phyloP scores from a whole-genome alignment of 2,113 vertebrate species.

The Falcunculus frontatus region DNA sequence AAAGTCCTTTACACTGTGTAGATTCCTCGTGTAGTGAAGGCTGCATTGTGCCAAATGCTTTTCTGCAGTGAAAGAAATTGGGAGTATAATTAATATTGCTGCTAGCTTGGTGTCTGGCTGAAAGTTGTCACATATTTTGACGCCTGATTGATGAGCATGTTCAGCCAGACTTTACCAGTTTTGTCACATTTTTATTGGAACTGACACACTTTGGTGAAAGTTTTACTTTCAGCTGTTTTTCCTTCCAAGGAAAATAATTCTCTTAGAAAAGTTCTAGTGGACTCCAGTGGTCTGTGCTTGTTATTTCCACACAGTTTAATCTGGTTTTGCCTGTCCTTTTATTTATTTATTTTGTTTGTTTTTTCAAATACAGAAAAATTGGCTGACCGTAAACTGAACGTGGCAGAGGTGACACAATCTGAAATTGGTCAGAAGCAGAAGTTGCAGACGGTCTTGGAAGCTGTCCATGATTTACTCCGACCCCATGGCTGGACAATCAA shows the following conservation, averaged over 20 bases:
- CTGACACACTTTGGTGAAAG: neutral
- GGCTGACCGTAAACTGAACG: conserved; percentile 85
- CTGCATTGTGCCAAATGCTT: neutral
- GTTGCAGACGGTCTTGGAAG: conserved; percentile 89
- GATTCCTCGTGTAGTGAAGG: neutral
- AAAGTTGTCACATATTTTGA: neutral
- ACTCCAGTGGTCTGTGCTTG: neutral
- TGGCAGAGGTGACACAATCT: conserved; percentile 95
- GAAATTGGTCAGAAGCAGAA: conserved; percentile 97
- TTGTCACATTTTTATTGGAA: neutral
- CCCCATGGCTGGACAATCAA: conserved; percentile 87
- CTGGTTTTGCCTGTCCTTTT: neutral
- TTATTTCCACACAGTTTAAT: neutral
- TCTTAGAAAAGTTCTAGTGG: neutral
- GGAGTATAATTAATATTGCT: neutral
- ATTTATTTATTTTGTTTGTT: neutral
- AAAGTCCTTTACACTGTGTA: neutral
- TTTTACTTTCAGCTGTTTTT: neutral
- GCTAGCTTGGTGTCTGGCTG: neutral
- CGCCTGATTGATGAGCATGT: neutral
- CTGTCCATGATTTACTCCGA: conserved; percentile 84
- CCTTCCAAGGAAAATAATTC: neutral
- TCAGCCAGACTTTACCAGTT: neutral
- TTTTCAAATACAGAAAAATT: conserved; percentile 81
- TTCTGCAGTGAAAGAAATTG: neutral